Evolutionary conservation across 1,140 invertebrate species (phyloP).

Genomic region (Laupala kohalensis): DNA sequence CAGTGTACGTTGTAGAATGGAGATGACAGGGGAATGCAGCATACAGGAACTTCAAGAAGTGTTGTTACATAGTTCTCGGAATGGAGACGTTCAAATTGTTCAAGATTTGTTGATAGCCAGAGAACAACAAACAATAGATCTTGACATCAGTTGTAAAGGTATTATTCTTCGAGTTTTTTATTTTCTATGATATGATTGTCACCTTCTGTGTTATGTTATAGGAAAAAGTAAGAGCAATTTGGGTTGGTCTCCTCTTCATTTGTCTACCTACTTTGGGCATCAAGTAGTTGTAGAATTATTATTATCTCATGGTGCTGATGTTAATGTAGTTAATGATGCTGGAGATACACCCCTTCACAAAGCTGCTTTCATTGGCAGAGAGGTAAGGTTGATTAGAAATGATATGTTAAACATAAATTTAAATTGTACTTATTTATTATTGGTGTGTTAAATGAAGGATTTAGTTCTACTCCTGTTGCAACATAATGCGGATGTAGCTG

Average conservation of each 20-base stretch:
- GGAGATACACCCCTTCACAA: conserved; percentile 49
- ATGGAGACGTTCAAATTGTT: conserved; percentile 26
- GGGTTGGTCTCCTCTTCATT: conserved; percentile 49
- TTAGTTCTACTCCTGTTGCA: conserved; percentile 49
- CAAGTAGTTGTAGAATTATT: conserved; percentile 37
- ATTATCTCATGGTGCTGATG: conserved; percentile 37
- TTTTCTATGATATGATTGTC: not conserved
- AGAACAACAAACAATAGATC: conserved; percentile 21
- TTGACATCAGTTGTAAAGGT: conserved; percentile 38
- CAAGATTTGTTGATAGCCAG: conserved; percentile 23
- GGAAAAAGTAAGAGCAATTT: conserved; percentile 34
- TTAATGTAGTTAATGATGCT: conserved; percentile 50
- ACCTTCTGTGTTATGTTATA: conserved; percentile 12
- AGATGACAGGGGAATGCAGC: conserved; percentile 6
- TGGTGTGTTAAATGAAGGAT: conserved; percentile 30
- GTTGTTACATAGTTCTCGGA: conserved; percentile 24
- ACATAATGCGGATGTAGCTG: conserved; percentile 55
- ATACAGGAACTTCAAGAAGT: conserved; percentile 19
- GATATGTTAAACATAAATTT: not conserved
- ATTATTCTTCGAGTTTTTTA: not conserved
- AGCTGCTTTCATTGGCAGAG: conserved; percentile 40
- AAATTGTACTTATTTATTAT: not conserved
- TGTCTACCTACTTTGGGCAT: conserved; percentile 46
- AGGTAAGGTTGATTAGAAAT: conserved; percentile 25
- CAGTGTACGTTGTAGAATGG: not conserved